Evolutionary conservation across 2,797 vertebrate species (phyloP).

Genomic region (Nasua narica): DNA sequence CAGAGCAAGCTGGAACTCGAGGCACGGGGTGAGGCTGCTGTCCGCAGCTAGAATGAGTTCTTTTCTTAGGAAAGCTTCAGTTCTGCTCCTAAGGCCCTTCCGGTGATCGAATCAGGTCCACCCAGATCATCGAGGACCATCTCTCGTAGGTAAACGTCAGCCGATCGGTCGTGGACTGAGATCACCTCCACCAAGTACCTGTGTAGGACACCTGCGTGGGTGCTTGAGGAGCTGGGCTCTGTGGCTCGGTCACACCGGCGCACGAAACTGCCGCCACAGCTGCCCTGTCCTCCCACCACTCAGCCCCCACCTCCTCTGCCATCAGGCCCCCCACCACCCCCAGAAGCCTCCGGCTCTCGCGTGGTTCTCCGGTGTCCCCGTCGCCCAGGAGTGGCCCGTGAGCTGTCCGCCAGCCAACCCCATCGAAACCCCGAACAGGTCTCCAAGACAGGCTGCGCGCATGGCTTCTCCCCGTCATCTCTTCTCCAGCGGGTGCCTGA

Average conservation of each 20-base stretch:
- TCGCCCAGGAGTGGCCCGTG: background rate
- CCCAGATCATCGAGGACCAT: background rate
- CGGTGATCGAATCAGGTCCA: background rate
- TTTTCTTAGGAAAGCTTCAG: background rate
- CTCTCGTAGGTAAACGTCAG: background rate
- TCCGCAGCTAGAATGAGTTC: background rate
- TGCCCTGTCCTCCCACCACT: background rate
- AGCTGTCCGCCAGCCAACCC: background rate
- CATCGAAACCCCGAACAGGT: background rate
- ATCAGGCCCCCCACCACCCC: no score
- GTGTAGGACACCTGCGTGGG: no score
- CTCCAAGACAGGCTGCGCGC: background rate
- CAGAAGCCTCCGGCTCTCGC: background rate
- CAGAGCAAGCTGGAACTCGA: background rate
- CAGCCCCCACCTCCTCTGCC: background rate
- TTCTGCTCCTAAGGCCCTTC: background rate
- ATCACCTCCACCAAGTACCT: background rate
- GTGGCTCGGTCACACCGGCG: background rate
- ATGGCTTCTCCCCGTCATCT: background rate
- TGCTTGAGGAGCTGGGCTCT: background rate
- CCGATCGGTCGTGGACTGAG: no score
- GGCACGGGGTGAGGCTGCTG: background rate
- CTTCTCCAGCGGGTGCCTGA: background rate
- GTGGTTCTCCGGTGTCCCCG: background rate
- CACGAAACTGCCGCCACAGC: background rate